These are phyloP conservation scores for Noctua comes DNA, from an alignment of 2,888 invertebrate genomes.

Conservation along the genomic window DNA sequence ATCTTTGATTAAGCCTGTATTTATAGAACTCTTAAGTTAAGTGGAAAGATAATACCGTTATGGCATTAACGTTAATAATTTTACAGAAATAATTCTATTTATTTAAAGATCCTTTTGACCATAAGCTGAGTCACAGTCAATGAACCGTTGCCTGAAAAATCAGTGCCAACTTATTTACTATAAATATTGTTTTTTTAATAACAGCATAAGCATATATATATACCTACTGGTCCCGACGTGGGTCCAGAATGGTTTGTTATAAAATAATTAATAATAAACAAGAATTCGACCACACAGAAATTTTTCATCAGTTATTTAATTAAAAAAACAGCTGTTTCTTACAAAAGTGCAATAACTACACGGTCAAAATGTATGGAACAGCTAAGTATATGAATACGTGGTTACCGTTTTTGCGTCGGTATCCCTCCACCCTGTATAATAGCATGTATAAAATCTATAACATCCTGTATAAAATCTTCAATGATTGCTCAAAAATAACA, in stretches of 20 bases:
- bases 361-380: no score
- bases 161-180: not conserved
- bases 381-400: no score
- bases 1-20: constrained; percentile 37
- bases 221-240: not conserved
- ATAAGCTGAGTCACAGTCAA: not conserved
- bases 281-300: not conserved
- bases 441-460: not conserved
- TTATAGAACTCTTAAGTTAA: constrained; percentile 10
- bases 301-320: no score
- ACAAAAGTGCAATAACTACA: no score
- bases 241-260: not conserved
- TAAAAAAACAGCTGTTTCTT: no score
- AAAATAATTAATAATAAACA: no score
- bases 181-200: no score
- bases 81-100: not conserved
- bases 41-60: not conserved
- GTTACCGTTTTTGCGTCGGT: no score
- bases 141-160: not conserved
- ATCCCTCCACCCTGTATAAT: not conserved
- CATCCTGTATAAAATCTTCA: not conserved
- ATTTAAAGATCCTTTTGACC: not conserved
- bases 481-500: constrained; percentile 8
- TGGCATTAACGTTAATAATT: not conserved
- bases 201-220: no score